Conservation (phyloP, 2,113 vertebrate genomes). For the Neodontobutis hainanensis region DNA sequence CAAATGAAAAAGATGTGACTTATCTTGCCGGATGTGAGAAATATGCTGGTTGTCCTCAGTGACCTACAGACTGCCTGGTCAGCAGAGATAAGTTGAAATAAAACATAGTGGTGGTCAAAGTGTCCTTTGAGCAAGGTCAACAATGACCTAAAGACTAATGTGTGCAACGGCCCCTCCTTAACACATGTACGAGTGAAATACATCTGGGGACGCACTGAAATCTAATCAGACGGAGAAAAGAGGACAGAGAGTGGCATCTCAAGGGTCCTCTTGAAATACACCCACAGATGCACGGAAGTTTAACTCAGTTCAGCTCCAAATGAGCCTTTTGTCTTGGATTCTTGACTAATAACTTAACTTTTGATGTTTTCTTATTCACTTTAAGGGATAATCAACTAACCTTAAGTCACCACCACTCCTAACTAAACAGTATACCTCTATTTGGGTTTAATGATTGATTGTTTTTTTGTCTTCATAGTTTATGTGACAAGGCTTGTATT, state of each 20-base stretch:
- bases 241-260: not conserved
- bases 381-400: not conserved
- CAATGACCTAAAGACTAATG: not conserved
- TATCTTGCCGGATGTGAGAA: not conserved
- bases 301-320: not conserved
- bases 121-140: not conserved
- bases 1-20: too few species aligned
- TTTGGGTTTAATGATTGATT: not conserved
- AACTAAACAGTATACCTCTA: not conserved
- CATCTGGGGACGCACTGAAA: not conserved
- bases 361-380: slow-evolving; percentile 4
- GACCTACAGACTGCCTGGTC: not conserved
- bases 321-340: not conserved
- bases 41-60: not conserved
- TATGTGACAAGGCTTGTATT: not conserved
- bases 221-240: not conserved
- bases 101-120: not conserved
- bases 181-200: not conserved
- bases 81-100: too few species aligned
- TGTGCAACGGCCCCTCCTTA: not conserved
- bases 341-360: not conserved
- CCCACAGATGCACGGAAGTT: not conserved
- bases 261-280: not conserved
- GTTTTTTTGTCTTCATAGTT: too few species aligned
- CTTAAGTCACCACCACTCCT: not conserved